A percentile compares a stretch with the other conserved stretches of the same genome.
phyloP scores from a whole-genome alignment of 2,888 invertebrate species.

The Netelia inedita region DNA sequence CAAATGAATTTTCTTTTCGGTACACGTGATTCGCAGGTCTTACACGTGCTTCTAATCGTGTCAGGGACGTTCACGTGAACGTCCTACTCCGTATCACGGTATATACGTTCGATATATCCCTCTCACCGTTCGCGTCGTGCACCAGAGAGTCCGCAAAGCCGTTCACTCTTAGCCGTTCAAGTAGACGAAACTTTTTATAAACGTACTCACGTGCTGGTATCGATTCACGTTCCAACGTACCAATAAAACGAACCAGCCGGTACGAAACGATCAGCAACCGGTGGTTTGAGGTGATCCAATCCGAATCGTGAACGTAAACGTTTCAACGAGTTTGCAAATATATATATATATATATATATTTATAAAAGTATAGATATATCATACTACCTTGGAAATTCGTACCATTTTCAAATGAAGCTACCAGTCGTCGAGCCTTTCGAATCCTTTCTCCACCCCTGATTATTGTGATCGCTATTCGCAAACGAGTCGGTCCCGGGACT shows the following conservation, averaged over 20 bases:
- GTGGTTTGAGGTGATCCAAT: neutral
- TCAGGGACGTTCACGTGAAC: slow-evolving; percentile 78
- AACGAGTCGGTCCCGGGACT: slow-evolving; percentile 65
- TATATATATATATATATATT: slow-evolving; percentile 22
- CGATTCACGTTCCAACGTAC: neutral
- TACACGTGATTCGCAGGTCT: slow-evolving; percentile 56
- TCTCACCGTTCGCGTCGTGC: neutral
- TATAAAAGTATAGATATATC: neutral
- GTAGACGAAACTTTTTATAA: neutral
- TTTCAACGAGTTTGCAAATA: neutral
- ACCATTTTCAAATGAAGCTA: slow-evolving; percentile 49
- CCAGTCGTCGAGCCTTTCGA: slow-evolving; percentile 62
- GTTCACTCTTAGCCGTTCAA: neutral
- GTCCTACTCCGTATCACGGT: slow-evolving; percentile 70
- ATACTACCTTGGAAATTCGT: neutral
- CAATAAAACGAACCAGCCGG: neutral
- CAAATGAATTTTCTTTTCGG: slow-evolving; percentile 47
- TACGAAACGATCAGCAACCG: neutral
- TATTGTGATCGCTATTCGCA: slow-evolving; percentile 66
- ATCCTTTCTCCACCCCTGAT: slow-evolving; percentile 67
- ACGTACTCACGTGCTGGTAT: neutral
- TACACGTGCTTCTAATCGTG: slow-evolving; percentile 54
- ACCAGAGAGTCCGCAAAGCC: slow-evolving; percentile 20
- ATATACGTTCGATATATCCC: slow-evolving; percentile 9
- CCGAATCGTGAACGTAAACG: neutral